Evolutionary conservation across 2,888 invertebrate genomes (phyloP).

Genomic region (Lacanobia oleracea): DNA sequence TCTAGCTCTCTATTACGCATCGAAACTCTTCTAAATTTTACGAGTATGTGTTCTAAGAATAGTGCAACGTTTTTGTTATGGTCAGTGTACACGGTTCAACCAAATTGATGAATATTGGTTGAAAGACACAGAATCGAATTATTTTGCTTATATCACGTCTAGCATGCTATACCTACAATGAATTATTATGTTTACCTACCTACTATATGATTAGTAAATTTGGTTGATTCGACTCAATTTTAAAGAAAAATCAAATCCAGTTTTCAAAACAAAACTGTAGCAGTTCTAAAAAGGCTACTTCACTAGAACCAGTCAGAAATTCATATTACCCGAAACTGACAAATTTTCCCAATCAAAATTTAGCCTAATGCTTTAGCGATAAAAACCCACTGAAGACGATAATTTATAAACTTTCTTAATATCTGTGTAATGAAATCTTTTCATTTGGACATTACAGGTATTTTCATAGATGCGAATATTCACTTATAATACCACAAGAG

Average conservation of each 20-base stretch:
- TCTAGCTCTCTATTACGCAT: constrained; percentile 31
- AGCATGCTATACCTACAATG: too few relatives aligned
- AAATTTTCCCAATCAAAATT: too few relatives aligned
- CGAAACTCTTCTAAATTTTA: constrained; percentile 20
- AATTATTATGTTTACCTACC: too few relatives aligned
- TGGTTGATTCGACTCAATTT: too few relatives aligned
- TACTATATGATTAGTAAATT: too few relatives aligned
- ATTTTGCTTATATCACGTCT: too few relatives aligned
- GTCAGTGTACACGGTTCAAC: constrained; percentile 10
- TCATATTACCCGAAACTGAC: too few relatives aligned
- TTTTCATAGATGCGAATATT: constrained; percentile 30
- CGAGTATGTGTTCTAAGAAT: constrained; percentile 13
- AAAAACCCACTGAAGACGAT: neutral
- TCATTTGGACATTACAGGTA: neutral
- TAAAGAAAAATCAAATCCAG: neutral
- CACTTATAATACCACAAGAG: too few relatives aligned
- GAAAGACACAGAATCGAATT: neutral
- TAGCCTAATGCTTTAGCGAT: too few relatives aligned
- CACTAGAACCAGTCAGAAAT: too few relatives aligned
- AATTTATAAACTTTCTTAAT: neutral
- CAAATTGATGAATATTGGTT: neutral
- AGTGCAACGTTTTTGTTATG: constrained; percentile 5
- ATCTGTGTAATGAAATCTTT: constrained; percentile 17
- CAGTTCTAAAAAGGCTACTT: too few relatives aligned
- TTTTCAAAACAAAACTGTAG: neutral